Conservation (phyloP, 2,797 vertebrate species). For the Chaunax sp. region DNA sequence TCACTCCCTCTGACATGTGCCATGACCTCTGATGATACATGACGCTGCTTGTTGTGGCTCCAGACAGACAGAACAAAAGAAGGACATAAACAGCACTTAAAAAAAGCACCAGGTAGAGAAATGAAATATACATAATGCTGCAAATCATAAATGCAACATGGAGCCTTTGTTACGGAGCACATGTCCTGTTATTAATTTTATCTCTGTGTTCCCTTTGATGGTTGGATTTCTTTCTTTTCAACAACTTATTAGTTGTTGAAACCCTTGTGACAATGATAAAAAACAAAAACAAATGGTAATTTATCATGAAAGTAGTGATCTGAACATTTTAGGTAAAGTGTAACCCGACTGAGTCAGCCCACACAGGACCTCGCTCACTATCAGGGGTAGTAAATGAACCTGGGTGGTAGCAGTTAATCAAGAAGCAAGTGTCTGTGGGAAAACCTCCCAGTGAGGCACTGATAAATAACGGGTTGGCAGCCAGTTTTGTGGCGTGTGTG, state of each 20-base stretch:
- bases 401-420: conserved; percentile 67
- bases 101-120: conserved; percentile 37
- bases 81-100: conserved; percentile 28
- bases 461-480: conserved; percentile 66
- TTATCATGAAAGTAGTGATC: conserved; percentile 23
- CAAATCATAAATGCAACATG: conserved; percentile 33
- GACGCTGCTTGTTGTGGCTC: conserved; percentile 35
- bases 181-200: conserved; percentile 42
- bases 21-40: conserved; percentile 56
- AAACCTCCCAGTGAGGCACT: conserved; percentile 49
- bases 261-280: conserved; percentile 1
- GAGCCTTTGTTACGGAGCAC: conserved; percentile 23
- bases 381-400: conserved; percentile 52
- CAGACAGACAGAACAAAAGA: conserved; percentile 55
- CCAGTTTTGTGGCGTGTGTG: conserved; percentile 22
- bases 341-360: conserved; percentile 32
- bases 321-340: conserved; percentile 30
- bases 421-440: conserved; percentile 56
- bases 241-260: conserved; percentile 24
- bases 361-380: conserved; percentile 38
- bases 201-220: conserved; percentile 42
- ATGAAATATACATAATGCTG: conserved; percentile 25
- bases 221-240: conserved; percentile 1
- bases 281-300: conserved; percentile 46
- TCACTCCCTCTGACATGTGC: conserved; percentile 46